Evolutionary conservation across 2,888 invertebrate species (phyloP), one percentile per base, ranked within the genome.

Genomic region (Rhagonycha fulva): DNA sequence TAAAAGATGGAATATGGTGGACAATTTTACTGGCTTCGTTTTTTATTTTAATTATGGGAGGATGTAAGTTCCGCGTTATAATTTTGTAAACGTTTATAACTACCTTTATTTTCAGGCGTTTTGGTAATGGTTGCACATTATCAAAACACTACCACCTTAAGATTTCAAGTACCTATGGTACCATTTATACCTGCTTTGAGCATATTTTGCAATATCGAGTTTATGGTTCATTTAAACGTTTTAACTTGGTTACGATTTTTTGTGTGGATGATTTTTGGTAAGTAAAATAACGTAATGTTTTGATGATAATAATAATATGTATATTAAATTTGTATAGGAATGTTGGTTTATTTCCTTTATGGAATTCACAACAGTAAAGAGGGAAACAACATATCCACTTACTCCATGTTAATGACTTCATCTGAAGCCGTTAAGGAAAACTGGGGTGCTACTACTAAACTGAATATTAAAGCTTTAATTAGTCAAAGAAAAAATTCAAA

Each of bases 341-440:
- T 96, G 86, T 88, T 95, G 26, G 91, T 96, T 7, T 96, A 96
- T 86, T 95, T 96, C 87, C 88, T 95, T 1, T 96, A 96, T 86
- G 96, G 96, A 4, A 95, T 96, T 77, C 94, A 95, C 84, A 94
- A 96, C 86, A 96, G 96, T 87, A 94, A 94, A 86, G 92, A 95
- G 82, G 93, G 94, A 60, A 92, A 91, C 62, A 87, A 87, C 62
- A 89, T 90, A 12, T 91, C 90, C 24, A 88, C 90, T 0, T 93
- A 93, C 84, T 92, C 92, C 2, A 91, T 93, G 81, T 84, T 93
- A 76, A 91, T 93, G 90, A 91, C 92, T 4, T 90, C 91, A 0
- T 90, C 91, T 0, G 92, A 92, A 82, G 92, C 92, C 0, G 90
- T 89, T 0, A 91, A 91, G 83, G 88, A 91, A 68, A 91, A 89